Evolutionary conservation across 2,797 vertebrate genomes (phyloP), one percentile per base, ranked within the genome.

Genomic region (Hapalemur alaotrensis): DNA sequence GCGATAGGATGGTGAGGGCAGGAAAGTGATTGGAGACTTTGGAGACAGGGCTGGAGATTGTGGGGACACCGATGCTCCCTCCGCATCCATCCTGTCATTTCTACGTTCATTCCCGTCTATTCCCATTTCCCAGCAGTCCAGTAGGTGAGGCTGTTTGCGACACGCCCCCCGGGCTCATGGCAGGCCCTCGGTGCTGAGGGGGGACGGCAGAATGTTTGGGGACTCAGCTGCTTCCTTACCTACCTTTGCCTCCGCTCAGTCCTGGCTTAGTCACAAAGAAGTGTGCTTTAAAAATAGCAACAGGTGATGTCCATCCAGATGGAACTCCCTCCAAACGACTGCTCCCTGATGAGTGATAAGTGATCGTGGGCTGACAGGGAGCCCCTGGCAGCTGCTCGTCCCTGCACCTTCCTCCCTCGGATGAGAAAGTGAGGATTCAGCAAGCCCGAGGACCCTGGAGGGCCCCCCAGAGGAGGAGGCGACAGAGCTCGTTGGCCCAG

Each of bases 251-350:
- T 72, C 1, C 0, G 46, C 63, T 82, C 25, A 61, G 43, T 86
- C 80, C 38, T 38, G 28, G 72, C 72, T 59, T 41, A 93, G 90
- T 89, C 69, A 50, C 61, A 89, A 69, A 91, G 48, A 80, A 63
- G 5, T 23, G 4, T 69, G 30, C 41, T 97, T 85, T 94, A 81
- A 92, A 86, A 96, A 95, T 59, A 95, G 57, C 92, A 94, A 95
- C 92, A 97, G 95, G 92, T 96, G 61, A 46, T 70, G 75, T 35
- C 73, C 50, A 65, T 93, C 69, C 85, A 63, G 52, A 50, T 52
- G 87, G 86, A 59, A 43, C 59, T 43, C 87, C 88, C 67, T 50
- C 38, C 50, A 76, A 41, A 65, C 79, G 63, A 54, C 25, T 1
- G 14, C 52, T 96, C 54, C 76, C 59, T 41, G 17, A 12, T 75